These are phyloP conservation scores for Rissa tridactyla DNA, from an alignment of 2,113 vertebrate species.

Conservation along the genomic window DNA sequence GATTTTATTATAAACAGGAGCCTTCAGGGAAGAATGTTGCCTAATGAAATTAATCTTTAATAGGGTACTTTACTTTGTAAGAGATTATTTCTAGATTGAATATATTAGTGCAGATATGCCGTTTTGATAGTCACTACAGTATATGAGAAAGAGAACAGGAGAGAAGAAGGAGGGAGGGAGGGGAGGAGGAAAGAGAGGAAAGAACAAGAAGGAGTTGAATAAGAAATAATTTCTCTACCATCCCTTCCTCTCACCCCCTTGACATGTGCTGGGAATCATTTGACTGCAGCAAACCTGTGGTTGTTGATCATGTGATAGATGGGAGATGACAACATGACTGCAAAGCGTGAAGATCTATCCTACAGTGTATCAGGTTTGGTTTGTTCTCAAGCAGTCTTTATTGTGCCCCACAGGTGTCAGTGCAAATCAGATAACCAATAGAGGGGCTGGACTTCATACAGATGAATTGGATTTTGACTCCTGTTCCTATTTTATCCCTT, in stretches of 20 bases:
- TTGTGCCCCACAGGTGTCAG: not conserved
- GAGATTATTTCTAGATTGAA: constrained; percentile 1
- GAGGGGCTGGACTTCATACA: not conserved
- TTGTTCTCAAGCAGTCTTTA: not conserved
- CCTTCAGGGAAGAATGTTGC: constrained; percentile 10
- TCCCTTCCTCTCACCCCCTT: not conserved
- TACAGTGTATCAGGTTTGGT: not conserved
- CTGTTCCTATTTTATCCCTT: not conserved
- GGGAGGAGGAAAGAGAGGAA: not conserved
- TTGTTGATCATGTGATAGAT: not conserved
- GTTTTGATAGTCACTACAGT: not conserved
- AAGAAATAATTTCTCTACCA: not conserved
- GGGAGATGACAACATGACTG: not conserved
- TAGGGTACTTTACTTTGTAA: not conserved
- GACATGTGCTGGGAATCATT: not conserved
- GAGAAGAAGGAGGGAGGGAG: not conserved
- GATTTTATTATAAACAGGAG: constrained; percentile 30
- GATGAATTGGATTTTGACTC: not conserved
- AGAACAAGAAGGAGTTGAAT: not conserved
- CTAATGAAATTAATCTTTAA: constrained; percentile 54
- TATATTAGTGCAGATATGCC: not conserved
- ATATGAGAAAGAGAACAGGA: not conserved
- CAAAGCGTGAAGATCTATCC: not conserved
- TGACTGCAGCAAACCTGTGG: not conserved
- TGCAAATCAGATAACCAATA: not conserved